Percentiles rank a stretch among this genome's conserved stretches.
Evolutionary conservation across 1,140 invertebrate species (phyloP).

Genomic region (Procambarus clarkii): DNA sequence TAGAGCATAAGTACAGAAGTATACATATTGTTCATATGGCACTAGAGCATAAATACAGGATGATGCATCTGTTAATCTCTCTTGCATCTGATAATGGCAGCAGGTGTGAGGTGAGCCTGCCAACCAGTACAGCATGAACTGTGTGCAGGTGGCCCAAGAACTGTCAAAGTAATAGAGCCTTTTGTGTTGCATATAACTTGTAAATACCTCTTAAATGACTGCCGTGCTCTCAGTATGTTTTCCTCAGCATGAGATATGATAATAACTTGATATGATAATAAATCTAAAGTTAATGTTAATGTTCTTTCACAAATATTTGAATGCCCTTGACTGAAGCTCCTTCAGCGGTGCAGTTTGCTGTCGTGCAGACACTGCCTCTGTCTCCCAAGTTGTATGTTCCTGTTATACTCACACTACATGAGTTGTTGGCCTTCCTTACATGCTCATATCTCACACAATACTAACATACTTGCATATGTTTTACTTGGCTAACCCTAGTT

Average conservation of each 20-base stretch:
- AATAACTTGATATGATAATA: not conserved
- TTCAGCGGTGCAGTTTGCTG: constrained; percentile 24
- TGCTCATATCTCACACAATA: not conserved
- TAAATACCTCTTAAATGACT: too few species aligned
- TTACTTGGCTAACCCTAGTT: not conserved
- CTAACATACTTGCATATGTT: not conserved
- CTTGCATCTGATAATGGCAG: too few species aligned
- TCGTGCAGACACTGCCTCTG: constrained; percentile 13
- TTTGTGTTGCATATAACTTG: too few species aligned
- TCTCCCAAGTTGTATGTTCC: not conserved
- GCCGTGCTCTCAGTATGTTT: not conserved
- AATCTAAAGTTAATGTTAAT: not conserved
- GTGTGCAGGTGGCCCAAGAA: constrained; percentile 2
- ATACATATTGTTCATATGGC: too few species aligned
- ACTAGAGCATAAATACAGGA: too few species aligned
- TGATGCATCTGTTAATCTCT: too few species aligned
- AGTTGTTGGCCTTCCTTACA: not conserved
- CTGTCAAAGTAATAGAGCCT: too few species aligned
- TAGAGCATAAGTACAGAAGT: too few species aligned
- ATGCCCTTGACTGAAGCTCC: not conserved
- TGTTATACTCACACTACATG: not conserved
- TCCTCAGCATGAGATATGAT: constrained; percentile 5
- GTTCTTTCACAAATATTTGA: not conserved
- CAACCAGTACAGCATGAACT: constrained; percentile 22
- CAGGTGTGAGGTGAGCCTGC: not conserved